Evolutionary conservation across 2,113 vertebrate genomes (phyloP).

Genomic region (Pongo pygmaeus): DNA sequence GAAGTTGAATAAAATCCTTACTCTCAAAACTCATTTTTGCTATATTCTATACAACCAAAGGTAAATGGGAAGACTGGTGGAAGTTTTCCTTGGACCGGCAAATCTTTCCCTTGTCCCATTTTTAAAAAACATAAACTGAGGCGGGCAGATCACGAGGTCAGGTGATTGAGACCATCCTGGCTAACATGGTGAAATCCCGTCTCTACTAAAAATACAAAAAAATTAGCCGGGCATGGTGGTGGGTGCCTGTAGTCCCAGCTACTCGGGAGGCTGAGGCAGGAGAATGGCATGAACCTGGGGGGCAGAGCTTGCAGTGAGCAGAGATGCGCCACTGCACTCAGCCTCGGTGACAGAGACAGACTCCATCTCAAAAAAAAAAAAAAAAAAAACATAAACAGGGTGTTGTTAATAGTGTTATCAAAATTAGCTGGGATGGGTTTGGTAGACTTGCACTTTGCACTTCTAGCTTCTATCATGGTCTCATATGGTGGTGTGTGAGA

Average conservation of each 20-base stretch:
- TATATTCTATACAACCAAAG: not conserved
- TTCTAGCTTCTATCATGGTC: not conserved
- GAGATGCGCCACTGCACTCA: too few species aligned
- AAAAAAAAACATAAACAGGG: not conserved
- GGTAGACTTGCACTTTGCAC: not conserved
- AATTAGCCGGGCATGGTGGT: too few species aligned
- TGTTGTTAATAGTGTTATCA: not conserved
- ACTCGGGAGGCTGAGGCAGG: too few species aligned
- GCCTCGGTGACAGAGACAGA: too few species aligned
- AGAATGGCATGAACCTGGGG: too few species aligned
- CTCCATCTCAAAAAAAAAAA: not conserved
- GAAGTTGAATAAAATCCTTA: not conserved
- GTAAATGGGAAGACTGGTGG: not conserved
- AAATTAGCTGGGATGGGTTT: not conserved
- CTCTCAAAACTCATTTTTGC: not conserved
- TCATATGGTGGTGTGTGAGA: not conserved
- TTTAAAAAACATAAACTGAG: not conserved
- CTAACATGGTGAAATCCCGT: too few species aligned
- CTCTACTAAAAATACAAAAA: too few species aligned
- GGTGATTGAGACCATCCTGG: too few species aligned
- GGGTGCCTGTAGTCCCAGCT: too few species aligned
- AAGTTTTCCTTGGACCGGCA: not conserved
- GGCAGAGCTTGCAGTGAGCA: too few species aligned
- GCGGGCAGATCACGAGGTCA: too few species aligned
- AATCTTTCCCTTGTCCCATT: not conserved